Base-by-base conservation (phyloP, 2,113 vertebrate genomes). In the Columba livia region DNA sequence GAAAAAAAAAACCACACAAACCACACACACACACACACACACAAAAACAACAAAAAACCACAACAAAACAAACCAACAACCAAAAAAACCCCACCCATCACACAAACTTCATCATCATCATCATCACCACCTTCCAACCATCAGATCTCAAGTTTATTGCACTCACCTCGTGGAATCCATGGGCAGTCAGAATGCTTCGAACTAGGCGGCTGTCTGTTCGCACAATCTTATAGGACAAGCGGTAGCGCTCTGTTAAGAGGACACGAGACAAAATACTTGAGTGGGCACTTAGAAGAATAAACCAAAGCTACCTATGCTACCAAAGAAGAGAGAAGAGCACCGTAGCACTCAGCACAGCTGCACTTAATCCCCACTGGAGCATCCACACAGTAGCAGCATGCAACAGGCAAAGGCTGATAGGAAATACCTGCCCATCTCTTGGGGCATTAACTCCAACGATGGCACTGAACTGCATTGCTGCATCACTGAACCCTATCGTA, bases 181-280 rank as follows among this genome's bases (percentile, higher is more conserved):
- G 99, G 92, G 98, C 99, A 94, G 98, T 88, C 75, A 99, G 98
- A 90, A 99, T 98, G 96, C 98, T 98, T 79, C 99, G 98, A 19
- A 99, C 99, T 93, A 99, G 98, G 24, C 99, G 98, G 97, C 99
- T 99, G 95, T 99, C 99, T 15, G 99, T 99, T 79, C 98, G 98
- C 48, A 99, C 98, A 65, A 99, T 99, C 98, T 99, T 99, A 92
- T 99, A 99, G 94, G 99, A 98, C 98, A 99, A 97, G 91, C 98
- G 98, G 96, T 99, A 99, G 85, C 94, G 98, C 84, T 99, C 99
- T 99, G 94, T 40, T 66, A 92, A 56, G 75, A 91, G 77, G 91
- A 85, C 72, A 89, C 81, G 75, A 93, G 38, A 95, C 29, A 91
- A 0, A 0, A 40, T 26, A 14, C 94, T 89, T 93, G 36, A 64